Base-by-base conservation (phyloP, 2,797 vertebrate species). In the Gymnopithys bicolor region DNA sequence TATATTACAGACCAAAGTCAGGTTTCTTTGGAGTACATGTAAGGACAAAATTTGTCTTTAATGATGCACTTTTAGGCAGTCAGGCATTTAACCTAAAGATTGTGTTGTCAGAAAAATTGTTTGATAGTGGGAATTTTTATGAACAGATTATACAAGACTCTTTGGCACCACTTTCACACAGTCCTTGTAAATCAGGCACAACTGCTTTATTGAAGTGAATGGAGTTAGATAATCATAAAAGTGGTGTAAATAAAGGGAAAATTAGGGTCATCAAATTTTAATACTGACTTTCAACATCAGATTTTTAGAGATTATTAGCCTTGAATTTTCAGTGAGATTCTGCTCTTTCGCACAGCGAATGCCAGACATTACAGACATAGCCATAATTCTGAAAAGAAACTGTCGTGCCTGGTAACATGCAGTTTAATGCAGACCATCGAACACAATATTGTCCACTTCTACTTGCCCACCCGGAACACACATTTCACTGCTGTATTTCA, bases 81-180 rank as follows among this genome's bases (percentile, higher is more conserved):
- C 76, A 69, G 62, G 69, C 66, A 66, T 94, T 91, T 91, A 91
- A 81, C 69, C 15, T 71, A 74, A 83, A 76, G 90, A 67, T 30
- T 53, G 6, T 49, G 22, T 37, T 96, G 68, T 78, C 82, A 88
- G 58, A 86, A 55, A 83, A 74, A n/a, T 39, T 85, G 24, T 77
- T 95, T 91, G 64, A 85, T 75, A 51, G 41, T 75, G n/a, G 12
- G 17, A 64, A 91, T 85, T 86, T 92, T 93, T 93, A 87, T 90
- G 76, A 90, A 88, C 19, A 86, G 53, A 68, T 94, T 91, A 92
- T 66, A 71, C 46, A 71, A 55, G 13, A 24, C 22, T 73, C 32
- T 68, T 82, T 78, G 87, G 46, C 37, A 70, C 11, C 19, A 46
- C 21, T 81, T 88, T 93, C 43, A 75, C 15, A 48, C 8, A 60